Conservation (phyloP, 2,113 vertebrate genomes). For the Neopipo cinnamomea region DNA sequence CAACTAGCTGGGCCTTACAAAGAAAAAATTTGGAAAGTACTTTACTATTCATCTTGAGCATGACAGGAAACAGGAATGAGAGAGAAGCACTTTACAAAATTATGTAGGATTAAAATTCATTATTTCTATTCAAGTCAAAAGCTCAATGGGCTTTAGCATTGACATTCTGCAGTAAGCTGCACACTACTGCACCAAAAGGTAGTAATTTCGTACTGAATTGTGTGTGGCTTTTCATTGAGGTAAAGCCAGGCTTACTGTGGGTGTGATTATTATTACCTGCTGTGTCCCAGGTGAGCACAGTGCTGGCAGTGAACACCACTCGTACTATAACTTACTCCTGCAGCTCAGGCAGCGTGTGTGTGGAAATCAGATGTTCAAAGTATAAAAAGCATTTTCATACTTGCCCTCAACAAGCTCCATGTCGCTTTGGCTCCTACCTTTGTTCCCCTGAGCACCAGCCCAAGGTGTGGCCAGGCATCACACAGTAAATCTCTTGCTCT, state of each 20-base stretch:
- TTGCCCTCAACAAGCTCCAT: not conserved
- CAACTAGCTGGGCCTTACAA: not conserved
- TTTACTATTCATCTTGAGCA: not conserved
- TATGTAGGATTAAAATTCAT: not conserved
- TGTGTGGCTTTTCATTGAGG: not conserved
- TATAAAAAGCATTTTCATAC: not conserved
- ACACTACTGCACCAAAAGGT: not conserved
- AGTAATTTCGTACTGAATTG: not conserved
- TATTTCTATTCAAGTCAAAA: not conserved
- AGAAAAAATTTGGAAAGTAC: not conserved
- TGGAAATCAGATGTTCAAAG: not conserved
- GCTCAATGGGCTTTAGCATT: not conserved
- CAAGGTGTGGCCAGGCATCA: conserved; percentile 29
- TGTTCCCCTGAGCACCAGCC: not conserved
- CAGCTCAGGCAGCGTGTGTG: not conserved
- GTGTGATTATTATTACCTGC: not conserved
- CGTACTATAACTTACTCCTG: not conserved
- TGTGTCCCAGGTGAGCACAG: not conserved
- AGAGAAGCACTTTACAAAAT: not conserved
- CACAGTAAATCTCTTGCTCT: conserved; percentile 12
- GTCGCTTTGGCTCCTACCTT: not conserved
- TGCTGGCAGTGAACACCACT: not conserved
- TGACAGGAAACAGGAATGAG: not conserved
- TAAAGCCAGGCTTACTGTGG: not conserved
- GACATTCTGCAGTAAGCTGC: not conserved